Evolutionary conservation across 2,113 vertebrate species (phyloP), one percentile per base, ranked within the genome.

Genomic region (Barnardius zonarius): DNA sequence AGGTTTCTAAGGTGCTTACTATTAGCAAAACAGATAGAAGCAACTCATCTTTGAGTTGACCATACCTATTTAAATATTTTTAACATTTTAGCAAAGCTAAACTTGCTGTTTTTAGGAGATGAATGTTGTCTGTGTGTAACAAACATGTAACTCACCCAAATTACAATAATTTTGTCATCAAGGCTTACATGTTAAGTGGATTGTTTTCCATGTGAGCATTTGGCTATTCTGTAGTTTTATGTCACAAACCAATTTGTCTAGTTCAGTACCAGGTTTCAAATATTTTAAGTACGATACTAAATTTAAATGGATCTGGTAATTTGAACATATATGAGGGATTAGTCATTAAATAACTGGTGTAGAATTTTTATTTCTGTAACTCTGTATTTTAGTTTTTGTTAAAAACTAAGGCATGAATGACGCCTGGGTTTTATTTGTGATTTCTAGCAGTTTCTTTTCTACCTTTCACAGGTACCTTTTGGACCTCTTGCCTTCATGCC

Each of bases 401-500:
- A 7, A 10, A 48, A 7, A 16, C 3, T 30, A 57, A 78, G 22
- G 43, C 17, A 6, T 83, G 18, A 55, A 31, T 67, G 33, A 39
- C 8, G 22, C 80, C 64, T 78, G 23, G 33, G 59, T 31, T 75
- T 81, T 25, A 41, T 35, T 46, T 52, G n/a, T 92, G 54, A 67
- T 95, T 93, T 94, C 95, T 80, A 92, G 4, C 20, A 31, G 27
- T 92, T 93, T 82, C 48, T 51, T 94, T 57, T 95, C 4, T 95
- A 59, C 54, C 64, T 91, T 68, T 94, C 25, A 92, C 97, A 99
- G 99, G 99, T 99, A 95, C 99, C 99, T 19, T 98, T 99, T 92
- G 99, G 99, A 25, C 98, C 99, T 51, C 98, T 99, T 98, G 99
- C 99, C 95, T 99, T 99, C 97, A 99, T 99, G 98, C 99, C 99